These are phyloP conservation scores for Proisotoma minuta DNA, from an alignment of 2,888 invertebrate genomes.

Conservation along the genomic window DNA sequence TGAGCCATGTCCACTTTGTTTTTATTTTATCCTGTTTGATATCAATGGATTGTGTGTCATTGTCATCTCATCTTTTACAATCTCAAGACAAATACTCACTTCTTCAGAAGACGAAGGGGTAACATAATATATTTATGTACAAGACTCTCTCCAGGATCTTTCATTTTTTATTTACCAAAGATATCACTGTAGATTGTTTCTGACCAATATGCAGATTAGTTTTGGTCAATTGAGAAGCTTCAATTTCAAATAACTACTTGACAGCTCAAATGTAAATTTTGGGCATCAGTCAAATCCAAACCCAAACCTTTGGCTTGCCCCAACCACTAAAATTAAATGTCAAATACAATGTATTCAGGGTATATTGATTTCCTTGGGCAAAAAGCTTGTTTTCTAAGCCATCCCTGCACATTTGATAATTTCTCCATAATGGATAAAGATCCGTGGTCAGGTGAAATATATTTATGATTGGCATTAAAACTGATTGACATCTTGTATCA, in stretches of 20 bases:
- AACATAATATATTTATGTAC: not conserved
- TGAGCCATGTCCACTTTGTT: slow-evolving; percentile 13
- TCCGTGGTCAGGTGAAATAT: too few relatives aligned
- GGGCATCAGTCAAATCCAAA: too few relatives aligned
- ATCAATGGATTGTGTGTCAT: slow-evolving; percentile 16
- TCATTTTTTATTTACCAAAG: slow-evolving; percentile 3
- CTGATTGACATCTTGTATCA: slow-evolving; percentile 20
- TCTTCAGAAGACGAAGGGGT: not conserved
- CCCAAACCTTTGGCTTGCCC: too few relatives aligned
- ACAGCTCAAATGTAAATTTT: too few relatives aligned
- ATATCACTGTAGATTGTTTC: slow-evolving; percentile 5
- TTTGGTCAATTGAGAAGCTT: too few relatives aligned
- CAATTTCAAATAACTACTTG: too few relatives aligned
- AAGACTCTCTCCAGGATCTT: not conserved
- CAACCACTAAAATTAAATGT: slow-evolving; percentile 2
- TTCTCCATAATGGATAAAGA: too few relatives aligned
- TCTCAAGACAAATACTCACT: not conserved
- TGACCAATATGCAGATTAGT: not conserved
- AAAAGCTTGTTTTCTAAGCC: too few relatives aligned
- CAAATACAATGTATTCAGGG: not conserved
- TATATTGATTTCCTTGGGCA: not conserved
- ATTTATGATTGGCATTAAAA: slow-evolving; percentile 7
- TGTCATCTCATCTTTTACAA: slow-evolving; percentile 9
- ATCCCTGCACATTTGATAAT: too few relatives aligned
- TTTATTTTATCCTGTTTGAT: slow-evolving; percentile 18